Base-by-base conservation (phyloP, 2,113 vertebrate species). In the Larimichthys crocea region DNA sequence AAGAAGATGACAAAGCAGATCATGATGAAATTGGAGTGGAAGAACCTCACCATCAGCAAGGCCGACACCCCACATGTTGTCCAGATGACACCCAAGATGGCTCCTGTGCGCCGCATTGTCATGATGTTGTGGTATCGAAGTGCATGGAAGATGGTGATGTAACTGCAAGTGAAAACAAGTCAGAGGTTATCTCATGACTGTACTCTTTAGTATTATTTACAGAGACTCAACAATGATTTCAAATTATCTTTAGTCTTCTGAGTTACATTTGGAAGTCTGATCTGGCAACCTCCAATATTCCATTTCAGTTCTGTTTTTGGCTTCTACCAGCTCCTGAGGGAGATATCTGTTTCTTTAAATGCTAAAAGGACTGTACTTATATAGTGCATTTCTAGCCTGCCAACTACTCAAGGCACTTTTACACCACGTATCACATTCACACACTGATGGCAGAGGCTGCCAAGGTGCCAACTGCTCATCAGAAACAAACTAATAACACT, bases 111-210 rank as follows among this genome's bases (percentile, higher is more conserved):
- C 63, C 77, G 94, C 82, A 94, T 86, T 0, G 97, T 99, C 96
- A 99, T 95, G 60, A 99, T 97, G 17, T 95, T 96, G 89, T 98
- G 97, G 89, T 99, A 99, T 6, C 94, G 89, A 59, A 99, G 86
- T 0, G 97, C 96, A 0, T 99, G 96, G 93, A 99, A 99, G 86
- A 99, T 98, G 5, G 97, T 99, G 87, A 99, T 95, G 85, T 99
- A 99, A 46, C 93, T 93, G 72, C 1, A 88, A 78, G 50, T 5
- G 5, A 80, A 70, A 76, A 65, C 10, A 81, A 66, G 35, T 40
- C 7, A 40, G 8, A 40, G 35, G 35, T 40, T 40, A 40, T 40
- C 35, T 40, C 35, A 40, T 40, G 35, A 40, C 31, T 7, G 31
- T 6, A 35, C 31, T 35, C 31, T 31, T 31, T 8, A 35, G 8